Evolutionary conservation across 1,140 invertebrate genomes (phyloP).

Genomic region (Eueides isabella): DNA sequence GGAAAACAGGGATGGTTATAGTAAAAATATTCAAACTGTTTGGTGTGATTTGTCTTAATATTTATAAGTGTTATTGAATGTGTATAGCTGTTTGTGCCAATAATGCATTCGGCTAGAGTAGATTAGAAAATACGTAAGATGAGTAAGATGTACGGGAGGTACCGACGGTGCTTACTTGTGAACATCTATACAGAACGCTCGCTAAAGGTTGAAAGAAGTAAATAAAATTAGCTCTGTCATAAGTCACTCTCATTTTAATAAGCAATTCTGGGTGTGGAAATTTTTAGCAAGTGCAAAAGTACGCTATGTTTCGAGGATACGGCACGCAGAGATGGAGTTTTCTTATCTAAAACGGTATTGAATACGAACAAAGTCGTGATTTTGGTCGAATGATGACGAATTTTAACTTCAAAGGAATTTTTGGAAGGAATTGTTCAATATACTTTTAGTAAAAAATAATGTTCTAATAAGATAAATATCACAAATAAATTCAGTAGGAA

Average conservation of each 20-base stretch:
- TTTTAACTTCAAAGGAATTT: constrained; percentile 68
- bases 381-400: constrained; percentile 36
- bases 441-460: constrained; percentile 59
- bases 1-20: constrained; percentile 80
- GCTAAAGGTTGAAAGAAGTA: constrained; percentile 72
- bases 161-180: constrained; percentile 50
- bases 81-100: constrained; percentile 70
- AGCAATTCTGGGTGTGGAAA: constrained; percentile 40
- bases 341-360: constrained; percentile 4
- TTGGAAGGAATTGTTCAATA: constrained; percentile 74
- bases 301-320: constrained; percentile 1
- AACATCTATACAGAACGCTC: constrained; percentile 56
- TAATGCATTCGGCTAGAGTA: constrained; percentile 67
- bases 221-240: constrained; percentile 48
- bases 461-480: constrained; percentile 60
- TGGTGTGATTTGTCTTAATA: constrained; percentile 75
- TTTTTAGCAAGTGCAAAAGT: constrained; percentile 4
- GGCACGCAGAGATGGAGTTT: constrained; percentile 5
- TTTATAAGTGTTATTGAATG: constrained; percentile 78
- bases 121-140: constrained; percentile 64
- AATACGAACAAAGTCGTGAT: constrained; percentile 29
- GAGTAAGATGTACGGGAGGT: constrained; percentile 50
- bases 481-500: constrained; percentile 71
- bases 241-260: constrained; percentile 27
- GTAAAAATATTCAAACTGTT: constrained; percentile 72